Evolutionary conservation across 2,888 invertebrate genomes (phyloP), one percentile per base, ranked within the genome.

Genomic region (Leptogaster cylindrica): DNA sequence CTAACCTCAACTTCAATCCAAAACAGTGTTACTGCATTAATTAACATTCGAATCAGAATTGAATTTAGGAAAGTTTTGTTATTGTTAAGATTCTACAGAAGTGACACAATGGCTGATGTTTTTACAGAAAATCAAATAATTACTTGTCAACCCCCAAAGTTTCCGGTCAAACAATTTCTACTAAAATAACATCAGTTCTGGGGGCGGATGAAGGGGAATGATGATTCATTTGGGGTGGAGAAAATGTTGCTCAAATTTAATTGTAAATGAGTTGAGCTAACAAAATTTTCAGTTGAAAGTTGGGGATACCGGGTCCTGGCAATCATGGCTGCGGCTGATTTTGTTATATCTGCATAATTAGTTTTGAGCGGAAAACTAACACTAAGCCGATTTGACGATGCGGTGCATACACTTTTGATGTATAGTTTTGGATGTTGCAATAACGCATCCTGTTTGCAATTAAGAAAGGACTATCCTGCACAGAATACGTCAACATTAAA

Each of bases 241-340:
- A 41, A n/a, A n/a, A n/a, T n/a, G 41, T 18, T 41, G 41, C 41
- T 41, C 41, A 41, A 41, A 41, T 41, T 41, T 41, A 18, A 41
- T 41, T 41, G 41, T 41, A 3, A 41, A 41, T 41, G 41, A 41
- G 41, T 41, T 41, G 4, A 41, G 41, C 41, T n/a, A 41, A 41
- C 41, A 41, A 10, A 41, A 41, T 41, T 41, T 41, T 2, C 18
- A 41, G 41, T 41, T 7, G 41, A 41, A 41, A 41, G 41, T 16
- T 41, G 41, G 41, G 18, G n/a, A n/a, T n/a, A 41, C 18, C 16
- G 41, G 41, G 41, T 18, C 41, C 41, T n/a, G 14, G 10, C 41
- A 41, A 41, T 41, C 41, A 41, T 16, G 41, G 10, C 41, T 41
- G 41, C 41, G 41, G 41, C 18, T 6, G 41, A 41, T 18, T 41